Evolutionary conservation across 1,140 invertebrate species (phyloP).

Genomic region (Galleria mellonella): DNA sequence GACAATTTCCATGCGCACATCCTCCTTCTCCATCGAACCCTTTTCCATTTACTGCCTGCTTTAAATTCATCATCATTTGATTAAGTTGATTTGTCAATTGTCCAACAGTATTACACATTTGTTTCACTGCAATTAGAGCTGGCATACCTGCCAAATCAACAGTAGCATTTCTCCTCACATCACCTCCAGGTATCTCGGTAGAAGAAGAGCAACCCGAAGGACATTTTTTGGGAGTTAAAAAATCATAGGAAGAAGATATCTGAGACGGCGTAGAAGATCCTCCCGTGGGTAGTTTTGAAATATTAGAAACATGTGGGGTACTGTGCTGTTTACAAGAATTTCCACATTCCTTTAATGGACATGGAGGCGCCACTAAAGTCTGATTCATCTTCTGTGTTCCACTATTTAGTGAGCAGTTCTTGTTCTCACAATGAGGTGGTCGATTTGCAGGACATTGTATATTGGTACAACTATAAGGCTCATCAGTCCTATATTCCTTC

Average conservation of each 20-base stretch:
- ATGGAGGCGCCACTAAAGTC: not conserved
- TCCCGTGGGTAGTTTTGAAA: not conserved
- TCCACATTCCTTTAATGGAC: not conserved
- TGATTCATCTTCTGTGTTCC: not conserved
- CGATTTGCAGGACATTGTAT: constrained; percentile 25
- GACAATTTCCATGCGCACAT: too few relatives aligned
- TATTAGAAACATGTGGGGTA: constrained; percentile 20
- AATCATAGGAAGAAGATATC: too few relatives aligned
- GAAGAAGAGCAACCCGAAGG: too few relatives aligned
- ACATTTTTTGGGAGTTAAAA: too few relatives aligned
- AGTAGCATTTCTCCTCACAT: not conserved
- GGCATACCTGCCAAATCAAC: not conserved
- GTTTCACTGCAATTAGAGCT: constrained; percentile 14
- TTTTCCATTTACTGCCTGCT: too few relatives aligned
- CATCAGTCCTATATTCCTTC: constrained; percentile 22
- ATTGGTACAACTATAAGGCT: constrained; percentile 23
- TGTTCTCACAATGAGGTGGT: constrained; percentile 12
- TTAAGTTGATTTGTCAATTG: constrained; percentile 23
- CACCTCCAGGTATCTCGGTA: too few relatives aligned
- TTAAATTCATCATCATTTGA: constrained; percentile 10
- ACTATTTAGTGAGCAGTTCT: not conserved
- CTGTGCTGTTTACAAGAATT: constrained; percentile 7
- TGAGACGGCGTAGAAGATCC: not conserved
- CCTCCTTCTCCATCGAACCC: too few relatives aligned
- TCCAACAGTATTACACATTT: constrained; percentile 26